phyloP scores from a whole-genome alignment of 2,797 vertebrate genomes.

The Anabacerthia variegaticeps region DNA sequence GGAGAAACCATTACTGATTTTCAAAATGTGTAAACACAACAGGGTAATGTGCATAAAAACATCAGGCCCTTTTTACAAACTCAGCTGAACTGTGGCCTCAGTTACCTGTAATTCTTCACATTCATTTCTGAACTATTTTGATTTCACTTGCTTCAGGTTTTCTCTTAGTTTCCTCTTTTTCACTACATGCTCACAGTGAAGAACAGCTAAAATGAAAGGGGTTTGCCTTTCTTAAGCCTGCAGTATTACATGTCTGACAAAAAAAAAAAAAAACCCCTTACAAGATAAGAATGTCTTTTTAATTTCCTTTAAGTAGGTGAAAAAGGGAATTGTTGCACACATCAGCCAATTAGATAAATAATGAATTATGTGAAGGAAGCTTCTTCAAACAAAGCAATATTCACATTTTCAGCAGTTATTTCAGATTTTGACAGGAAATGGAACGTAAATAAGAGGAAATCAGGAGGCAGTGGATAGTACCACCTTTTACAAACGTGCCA shows the following conservation, averaged over 20 bases:
- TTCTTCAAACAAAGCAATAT: slow-evolving; percentile 18
- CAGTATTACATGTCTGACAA: background rate
- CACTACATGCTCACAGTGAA: background rate
- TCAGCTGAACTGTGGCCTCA: background rate
- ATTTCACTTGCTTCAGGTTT: background rate
- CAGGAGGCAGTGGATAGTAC: background rate
- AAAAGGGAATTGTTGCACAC: background rate
- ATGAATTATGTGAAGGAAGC: background rate
- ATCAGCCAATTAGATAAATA: slow-evolving; percentile 5
- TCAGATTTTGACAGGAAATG: slow-evolving; percentile 8
- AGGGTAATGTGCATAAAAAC: background rate
- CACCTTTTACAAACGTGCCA: background rate
- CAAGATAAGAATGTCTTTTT: background rate
- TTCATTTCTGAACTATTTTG: background rate
- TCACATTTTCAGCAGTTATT: background rate
- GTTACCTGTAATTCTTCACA: background rate
- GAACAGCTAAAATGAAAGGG: background rate
- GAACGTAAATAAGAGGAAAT: background rate
- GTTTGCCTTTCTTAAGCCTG: background rate
- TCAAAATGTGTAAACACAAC: background rate
- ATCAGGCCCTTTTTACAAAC: background rate
- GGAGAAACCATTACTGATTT: background rate
- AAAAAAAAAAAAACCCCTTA: background rate
- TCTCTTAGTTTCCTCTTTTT: background rate
- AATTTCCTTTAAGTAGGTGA: background rate